Evolutionary conservation across 2,888 invertebrate genomes (phyloP).

Genomic region (Ennomos quercinarius): DNA sequence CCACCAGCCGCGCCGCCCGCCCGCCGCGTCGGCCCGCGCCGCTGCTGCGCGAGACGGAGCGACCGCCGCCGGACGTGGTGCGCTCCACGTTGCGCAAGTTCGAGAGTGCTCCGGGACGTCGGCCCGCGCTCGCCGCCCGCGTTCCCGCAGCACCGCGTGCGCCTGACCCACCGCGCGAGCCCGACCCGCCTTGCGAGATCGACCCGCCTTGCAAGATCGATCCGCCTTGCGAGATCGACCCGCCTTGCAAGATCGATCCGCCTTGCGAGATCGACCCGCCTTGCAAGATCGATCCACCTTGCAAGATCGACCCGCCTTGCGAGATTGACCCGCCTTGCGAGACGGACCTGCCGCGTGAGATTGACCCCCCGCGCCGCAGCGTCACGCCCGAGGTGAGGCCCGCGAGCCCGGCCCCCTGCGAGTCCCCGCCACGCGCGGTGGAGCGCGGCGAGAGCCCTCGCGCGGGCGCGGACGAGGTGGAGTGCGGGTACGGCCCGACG

Average conservation of each 20-base stretch:
- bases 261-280: too few relatives aligned
- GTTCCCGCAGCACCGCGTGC: slow-evolving; percentile 59
- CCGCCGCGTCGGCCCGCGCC: slow-evolving; percentile 75
- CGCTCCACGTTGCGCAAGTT: slow-evolving; percentile 94
- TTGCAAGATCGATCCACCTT: slow-evolving; percentile 21
- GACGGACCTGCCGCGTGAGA: slow-evolving; percentile 61
- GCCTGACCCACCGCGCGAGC: slow-evolving; percentile 53
- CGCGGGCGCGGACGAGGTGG: slow-evolving; percentile 51
- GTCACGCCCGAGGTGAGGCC: slow-evolving; percentile 59
- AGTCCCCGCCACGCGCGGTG: slow-evolving; percentile 79
- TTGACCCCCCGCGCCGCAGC: slow-evolving; percentile 62
- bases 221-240: too few relatives aligned
- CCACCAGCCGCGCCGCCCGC: slow-evolving; percentile 75
- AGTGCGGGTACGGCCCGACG: slow-evolving; percentile 46
- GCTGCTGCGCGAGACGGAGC: slow-evolving; percentile 83
- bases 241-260: too few relatives aligned
- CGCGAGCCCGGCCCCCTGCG: slow-evolving; percentile 73
- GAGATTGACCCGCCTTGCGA: too few relatives aligned
- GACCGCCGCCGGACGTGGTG: slow-evolving; percentile 95
- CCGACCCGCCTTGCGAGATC: slow-evolving; percentile 55
- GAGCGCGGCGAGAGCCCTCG: too few relatives aligned
- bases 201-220: too few relatives aligned
- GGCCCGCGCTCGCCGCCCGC: slow-evolving; percentile 81
- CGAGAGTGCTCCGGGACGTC: slow-evolving; percentile 88
- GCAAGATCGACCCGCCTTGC: too few relatives aligned